These are phyloP conservation scores for Epicampocera succincta DNA, from an alignment of 2,888 invertebrate species.

Conservation along the genomic window DNA sequence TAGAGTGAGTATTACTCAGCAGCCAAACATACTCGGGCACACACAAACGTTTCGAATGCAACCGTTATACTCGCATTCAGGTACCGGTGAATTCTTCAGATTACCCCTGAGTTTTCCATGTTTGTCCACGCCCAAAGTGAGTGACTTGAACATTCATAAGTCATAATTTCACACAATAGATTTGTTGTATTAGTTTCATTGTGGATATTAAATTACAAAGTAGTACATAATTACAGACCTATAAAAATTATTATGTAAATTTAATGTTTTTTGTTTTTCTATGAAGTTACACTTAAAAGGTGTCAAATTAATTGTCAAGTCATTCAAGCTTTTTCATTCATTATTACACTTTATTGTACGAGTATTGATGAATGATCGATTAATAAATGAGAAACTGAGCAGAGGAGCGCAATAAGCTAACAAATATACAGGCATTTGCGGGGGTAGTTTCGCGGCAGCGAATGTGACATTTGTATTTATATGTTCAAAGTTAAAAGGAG, in stretches of 20 bases:
- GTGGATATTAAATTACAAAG: conserved; percentile 38
- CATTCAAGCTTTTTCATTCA: conserved; percentile 32
- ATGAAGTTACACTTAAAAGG: conserved; percentile 25
- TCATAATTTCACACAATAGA: conserved; percentile 49
- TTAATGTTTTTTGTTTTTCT: not conserved
- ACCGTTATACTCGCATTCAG: conserved; percentile 46
- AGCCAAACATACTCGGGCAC: no score
- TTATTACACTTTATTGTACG: no score
- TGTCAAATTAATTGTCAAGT: conserved; percentile 33
- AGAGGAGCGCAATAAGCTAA: no score
- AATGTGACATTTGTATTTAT: no score
- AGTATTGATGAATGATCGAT: conserved; percentile 22
- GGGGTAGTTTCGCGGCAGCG: no score
- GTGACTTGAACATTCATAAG: conserved; percentile 12
- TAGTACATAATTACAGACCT: conserved; percentile 18
- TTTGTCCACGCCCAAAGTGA: not conserved
- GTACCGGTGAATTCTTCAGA: conserved; percentile 18
- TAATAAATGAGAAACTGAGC: not conserved
- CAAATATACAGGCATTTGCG: no score
- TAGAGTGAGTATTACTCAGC: no score
- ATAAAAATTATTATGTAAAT: conserved; percentile 26
- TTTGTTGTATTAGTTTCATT: conserved; percentile 1
- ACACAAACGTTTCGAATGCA: not conserved
- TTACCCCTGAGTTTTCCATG: conserved; percentile 6
- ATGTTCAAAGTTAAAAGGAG: no score